Percentiles rank a stretch among this genome's conserved stretches.
phyloP scores from a whole-genome alignment of 2,888 invertebrate genomes.

The Epinotia bilunana region DNA sequence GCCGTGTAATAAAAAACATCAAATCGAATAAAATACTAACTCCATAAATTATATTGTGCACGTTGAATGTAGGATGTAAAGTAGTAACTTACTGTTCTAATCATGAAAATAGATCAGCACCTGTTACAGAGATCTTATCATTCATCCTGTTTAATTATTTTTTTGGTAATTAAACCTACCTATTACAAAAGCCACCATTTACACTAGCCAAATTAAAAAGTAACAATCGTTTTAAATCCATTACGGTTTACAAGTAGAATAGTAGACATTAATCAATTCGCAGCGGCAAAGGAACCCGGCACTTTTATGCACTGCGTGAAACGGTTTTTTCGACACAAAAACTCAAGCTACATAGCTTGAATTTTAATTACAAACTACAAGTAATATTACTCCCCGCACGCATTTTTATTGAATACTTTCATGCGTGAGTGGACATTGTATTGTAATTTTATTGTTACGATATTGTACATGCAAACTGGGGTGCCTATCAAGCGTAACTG shows the following conservation, averaged over 20 bases:
- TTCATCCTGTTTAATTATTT: background rate
- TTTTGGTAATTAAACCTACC: background rate
- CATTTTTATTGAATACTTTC: slow-evolving; percentile 29
- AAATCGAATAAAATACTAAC: background rate
- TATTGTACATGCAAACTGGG: slow-evolving; percentile 4
- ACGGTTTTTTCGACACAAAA: slow-evolving; percentile 13
- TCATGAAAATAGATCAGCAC: background rate
- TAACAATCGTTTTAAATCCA: background rate
- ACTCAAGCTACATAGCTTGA: slow-evolving; percentile 4
- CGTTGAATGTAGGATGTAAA: background rate
- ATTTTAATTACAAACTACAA: slow-evolving; percentile 32
- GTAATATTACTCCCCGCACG: slow-evolving; percentile 23
- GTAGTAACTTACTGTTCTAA: background rate
- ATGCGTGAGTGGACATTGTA: slow-evolving; percentile 24
- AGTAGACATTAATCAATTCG: background rate
- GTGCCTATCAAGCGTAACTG: background rate
- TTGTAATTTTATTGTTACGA: slow-evolving; percentile 23
- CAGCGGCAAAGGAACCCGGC: background rate
- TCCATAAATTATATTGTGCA: background rate
- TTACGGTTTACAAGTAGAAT: background rate
- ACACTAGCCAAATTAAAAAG: background rate
- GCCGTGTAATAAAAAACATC: no score
- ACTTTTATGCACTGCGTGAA: background rate
- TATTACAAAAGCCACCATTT: background rate
- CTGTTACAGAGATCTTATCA: slow-evolving; percentile 1